Base-by-base conservation (phyloP, 2,888 invertebrate species). In the Zhengitettix transpicula region DNA sequence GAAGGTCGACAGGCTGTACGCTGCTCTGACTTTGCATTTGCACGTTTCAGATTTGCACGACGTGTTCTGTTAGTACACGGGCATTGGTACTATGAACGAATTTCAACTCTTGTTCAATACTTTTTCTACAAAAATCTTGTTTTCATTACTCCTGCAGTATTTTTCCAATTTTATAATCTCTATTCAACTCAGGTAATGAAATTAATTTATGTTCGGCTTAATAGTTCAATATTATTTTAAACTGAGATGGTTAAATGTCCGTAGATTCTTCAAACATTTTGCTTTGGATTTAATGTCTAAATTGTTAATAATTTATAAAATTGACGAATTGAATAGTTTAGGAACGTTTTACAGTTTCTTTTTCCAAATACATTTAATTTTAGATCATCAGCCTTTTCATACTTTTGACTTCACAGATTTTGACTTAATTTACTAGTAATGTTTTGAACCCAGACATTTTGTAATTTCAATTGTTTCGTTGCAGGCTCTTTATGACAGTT, bases 111-210 rank as follows among this genome's bases (percentile, higher is more conserved):
- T 63, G 85, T 89, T 63, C 83, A 87, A 65, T 91, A 88, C 69
- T 91, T 89, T 71, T 91, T 91, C 72, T 91, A 90, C 70, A 91
- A 91, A 75, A 91, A 91, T 73, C 74, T 89, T 44, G 78, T 86
- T 17, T 85, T 90, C 68, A 85, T 89, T 53, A 76, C 77, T 10
- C 78, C 79, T 9, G 80, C 81, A 66, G 64, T 81, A 8, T 75
- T 75, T 60, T 81, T 72, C 68, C 73, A 72, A 55, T 72, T 75
- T 66, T 72, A 70, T 66, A 71, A 70, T 42, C 70, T 70, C 7
- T 77, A 73, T 64, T 77, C 77, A 40, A 73, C 74, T 55, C 75
- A 76, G 72, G 72, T 72, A 65, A 63, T 60, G 11, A 28, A 40
- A 15, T 3, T 40, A 53, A 55, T 40, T 58, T 16, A 42, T 52